These are phyloP conservation scores for Oligia latruncula DNA, from an alignment of 2,888 invertebrate species.

Conservation along the genomic window DNA sequence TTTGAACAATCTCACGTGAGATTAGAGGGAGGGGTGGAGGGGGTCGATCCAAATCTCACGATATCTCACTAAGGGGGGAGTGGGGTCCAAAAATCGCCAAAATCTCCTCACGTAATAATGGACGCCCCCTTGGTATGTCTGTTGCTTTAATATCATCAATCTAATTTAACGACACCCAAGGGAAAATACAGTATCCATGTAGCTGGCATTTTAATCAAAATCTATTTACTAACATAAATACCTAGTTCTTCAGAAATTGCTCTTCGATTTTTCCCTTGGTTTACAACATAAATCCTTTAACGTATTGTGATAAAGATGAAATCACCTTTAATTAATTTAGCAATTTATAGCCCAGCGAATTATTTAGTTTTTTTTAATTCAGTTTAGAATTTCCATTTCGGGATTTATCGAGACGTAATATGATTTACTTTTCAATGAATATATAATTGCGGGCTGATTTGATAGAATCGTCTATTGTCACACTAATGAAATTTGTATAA, in stretches of 20 bases:
- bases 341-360: constrained; percentile 2
- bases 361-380: too few species aligned
- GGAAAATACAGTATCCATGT: not conserved
- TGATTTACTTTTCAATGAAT: constrained; percentile 48
- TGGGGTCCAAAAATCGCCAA: too few species aligned
- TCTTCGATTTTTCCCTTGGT: not conserved
- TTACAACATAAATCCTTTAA: constrained; percentile 24
- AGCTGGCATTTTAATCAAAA: constrained; percentile 22
- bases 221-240: constrained; percentile 5
- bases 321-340: constrained; percentile 8
- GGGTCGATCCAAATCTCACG: too few species aligned
- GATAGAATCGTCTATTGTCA: constrained; percentile 4
- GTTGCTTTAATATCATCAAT: not conserved
- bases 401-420: constrained; percentile 29
- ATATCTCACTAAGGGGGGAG: too few species aligned
- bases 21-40: too few species aligned
- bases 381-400: constrained; percentile 39
- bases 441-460: constrained; percentile 2
- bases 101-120: too few species aligned
- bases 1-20: too few species aligned
- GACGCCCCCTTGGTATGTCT: not conserved
- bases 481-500: not conserved
- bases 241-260: not conserved
- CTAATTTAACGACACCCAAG: constrained; percentile 3
- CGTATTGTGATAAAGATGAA: constrained; percentile 6